Evolutionary conservation across 2,113 vertebrate genomes (phyloP).

Genomic region (Hippocampus guttulatus): DNA sequence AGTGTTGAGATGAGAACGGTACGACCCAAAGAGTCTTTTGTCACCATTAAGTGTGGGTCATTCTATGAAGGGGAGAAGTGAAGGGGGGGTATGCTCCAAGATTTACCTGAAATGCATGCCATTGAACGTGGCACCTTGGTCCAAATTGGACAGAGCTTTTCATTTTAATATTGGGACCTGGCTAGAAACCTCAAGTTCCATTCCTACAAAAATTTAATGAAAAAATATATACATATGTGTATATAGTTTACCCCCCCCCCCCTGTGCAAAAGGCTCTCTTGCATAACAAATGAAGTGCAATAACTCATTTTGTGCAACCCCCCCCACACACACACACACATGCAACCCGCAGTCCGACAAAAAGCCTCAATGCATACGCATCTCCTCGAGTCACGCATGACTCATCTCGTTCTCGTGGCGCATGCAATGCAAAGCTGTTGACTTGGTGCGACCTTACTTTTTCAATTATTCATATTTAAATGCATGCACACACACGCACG

Average conservation of each 20-base stretch:
- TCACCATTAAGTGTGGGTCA: conserved; percentile 3
- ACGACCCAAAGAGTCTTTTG: conserved; percentile 6
- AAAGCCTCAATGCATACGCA: conserved; percentile 30
- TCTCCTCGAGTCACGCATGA: conserved; percentile 27
- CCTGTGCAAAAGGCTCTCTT: too few species aligned
- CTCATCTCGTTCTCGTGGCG: conserved; percentile 24
- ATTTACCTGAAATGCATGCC: neutral
- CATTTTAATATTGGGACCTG: neutral
- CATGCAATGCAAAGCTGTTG: conserved; percentile 15
- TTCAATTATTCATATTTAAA: conserved; percentile 21
- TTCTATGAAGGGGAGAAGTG: neutral
- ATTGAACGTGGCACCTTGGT: neutral
- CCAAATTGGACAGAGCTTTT: neutral
- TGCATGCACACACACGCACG: conserved; percentile 1
- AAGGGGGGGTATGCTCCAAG: neutral
- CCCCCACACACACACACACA: neutral
- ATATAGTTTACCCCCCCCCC: too few species aligned
- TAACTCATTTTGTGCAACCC: too few species aligned
- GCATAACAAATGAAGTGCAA: too few species aligned
- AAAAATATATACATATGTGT: too few species aligned
- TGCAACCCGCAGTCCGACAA: conserved; percentile 4
- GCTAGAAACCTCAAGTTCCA: neutral
- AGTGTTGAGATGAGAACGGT: conserved; percentile 20
- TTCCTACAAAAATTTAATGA: neutral
- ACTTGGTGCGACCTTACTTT: conserved; percentile 24